Evolutionary conservation across 2,113 vertebrate species (phyloP), one percentile per base, ranked within the genome.

Genomic region (Synchiropus splendidus): DNA sequence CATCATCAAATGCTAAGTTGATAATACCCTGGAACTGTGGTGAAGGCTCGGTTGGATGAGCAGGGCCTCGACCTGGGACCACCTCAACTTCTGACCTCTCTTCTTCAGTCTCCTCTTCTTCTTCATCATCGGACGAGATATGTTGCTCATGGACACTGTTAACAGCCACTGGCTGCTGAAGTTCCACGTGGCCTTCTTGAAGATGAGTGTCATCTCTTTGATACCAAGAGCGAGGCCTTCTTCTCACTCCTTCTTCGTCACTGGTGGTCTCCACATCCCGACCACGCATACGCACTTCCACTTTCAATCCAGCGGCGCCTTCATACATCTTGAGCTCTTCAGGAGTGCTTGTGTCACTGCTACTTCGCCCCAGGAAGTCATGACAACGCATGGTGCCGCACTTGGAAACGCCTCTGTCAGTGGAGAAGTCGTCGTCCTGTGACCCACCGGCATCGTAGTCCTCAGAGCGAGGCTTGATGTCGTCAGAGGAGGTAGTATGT

Each of bases 391-490:
- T 87, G 4, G 94, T 98, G 67, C 95, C 88, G n/a, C 94, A 97
- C 62, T 92, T 98, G 63, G 93, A 96, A 45, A 89, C 79, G 0
- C 91, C 92, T 36, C 89, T 80, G 53, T 93, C 93, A 6, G 93
- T 90, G 44, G 90, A 92, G 59, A 91, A 89, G 66, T 97, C 94
- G 9, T 98, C 95, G 2, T 98, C 95, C 51, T 98, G 95, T 35
- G 95, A 98, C 4, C 94, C 94, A n/a, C 94, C 94, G 0, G 95
- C 95, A 41, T 98, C 95, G 42, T 98, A 98, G 79, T 98, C 95
- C 81, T 98, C 95, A 0, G 95, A 98, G 51, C 91, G 85, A 17
- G 95, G 95, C 74, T 98, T 98, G 71, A 98, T 97, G 66, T 98
- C 95, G 31, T 98, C 94, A 1, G 95, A 98, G 33, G 95, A 98